Conservation (phyloP, 1,140 invertebrate species). For the Ridgeia piscesae region DNA sequence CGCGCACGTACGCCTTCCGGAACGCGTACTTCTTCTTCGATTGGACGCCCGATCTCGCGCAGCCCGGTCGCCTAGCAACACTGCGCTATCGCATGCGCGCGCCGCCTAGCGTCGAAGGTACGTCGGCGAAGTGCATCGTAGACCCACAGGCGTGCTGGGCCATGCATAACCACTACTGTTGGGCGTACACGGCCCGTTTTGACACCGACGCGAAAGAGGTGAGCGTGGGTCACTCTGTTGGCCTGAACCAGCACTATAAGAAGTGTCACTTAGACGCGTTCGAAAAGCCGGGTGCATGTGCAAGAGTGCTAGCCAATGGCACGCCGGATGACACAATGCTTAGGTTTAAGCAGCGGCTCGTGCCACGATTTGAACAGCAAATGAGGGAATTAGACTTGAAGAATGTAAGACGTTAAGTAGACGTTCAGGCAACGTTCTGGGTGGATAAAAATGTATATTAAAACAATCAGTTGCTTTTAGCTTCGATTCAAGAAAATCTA, state of each 20-base stretch:
- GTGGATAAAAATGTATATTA: background rate
- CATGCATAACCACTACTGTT: slow-evolving; percentile 32
- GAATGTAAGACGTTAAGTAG: background rate
- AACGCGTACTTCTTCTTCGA: slow-evolving; percentile 30
- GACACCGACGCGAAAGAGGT: slow-evolving; percentile 11
- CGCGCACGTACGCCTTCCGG: slow-evolving; percentile 20
- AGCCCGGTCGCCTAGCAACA: slow-evolving; percentile 13
- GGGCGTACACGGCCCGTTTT: slow-evolving; percentile 8
- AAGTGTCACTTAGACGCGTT: slow-evolving; percentile 22
- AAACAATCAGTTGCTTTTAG: background rate
- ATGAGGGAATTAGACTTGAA: background rate
- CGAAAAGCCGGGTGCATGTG: background rate
- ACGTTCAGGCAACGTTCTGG: too few species aligned
- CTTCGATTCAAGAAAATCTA: background rate
- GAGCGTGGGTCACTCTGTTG: background rate
- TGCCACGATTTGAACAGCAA: background rate
- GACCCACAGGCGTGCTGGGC: slow-evolving; percentile 21
- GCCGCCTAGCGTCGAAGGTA: slow-evolving; percentile 9
- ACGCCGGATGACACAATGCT: slow-evolving; percentile 10
- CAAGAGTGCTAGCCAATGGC: background rate
- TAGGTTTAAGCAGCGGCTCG: background rate
- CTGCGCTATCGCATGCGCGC: slow-evolving; percentile 17
- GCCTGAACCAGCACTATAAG: slow-evolving; percentile 28
- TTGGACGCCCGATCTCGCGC: slow-evolving; percentile 14
- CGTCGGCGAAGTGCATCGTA: slow-evolving; percentile 24